Evolutionary conservation across 2,797 vertebrate species (phyloP).

Genomic region (Tamandua tetradactyla): DNA sequence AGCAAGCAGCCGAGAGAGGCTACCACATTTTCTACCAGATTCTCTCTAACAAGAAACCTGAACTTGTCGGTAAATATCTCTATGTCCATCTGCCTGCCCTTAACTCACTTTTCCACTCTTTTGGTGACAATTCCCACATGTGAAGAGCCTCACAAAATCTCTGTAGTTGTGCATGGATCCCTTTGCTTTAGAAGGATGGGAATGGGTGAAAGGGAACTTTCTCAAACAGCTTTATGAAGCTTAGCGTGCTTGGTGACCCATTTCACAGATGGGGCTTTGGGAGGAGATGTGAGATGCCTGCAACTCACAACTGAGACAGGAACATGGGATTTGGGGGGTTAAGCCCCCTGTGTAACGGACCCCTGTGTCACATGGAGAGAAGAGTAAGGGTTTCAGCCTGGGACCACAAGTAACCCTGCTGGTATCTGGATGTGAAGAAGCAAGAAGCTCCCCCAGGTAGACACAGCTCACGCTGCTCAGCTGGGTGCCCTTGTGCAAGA

Average conservation of each 20-base stretch:
- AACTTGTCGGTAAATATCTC: constrained; percentile 80
- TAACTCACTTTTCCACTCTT: neutral
- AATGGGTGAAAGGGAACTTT: neutral
- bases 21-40: constrained; percentile 88
- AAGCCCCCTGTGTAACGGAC: neutral
- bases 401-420: neutral
- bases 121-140: neutral
- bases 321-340: neutral
- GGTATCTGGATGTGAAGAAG: neutral
- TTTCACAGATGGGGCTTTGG: neutral
- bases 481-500: neutral
- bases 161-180: neutral
- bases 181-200: neutral
- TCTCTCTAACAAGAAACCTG: constrained; percentile 85
- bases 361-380: neutral
- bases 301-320: neutral
- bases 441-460: neutral
- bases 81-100: neutral
- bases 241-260: neutral
- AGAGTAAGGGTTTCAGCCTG: neutral
- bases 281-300: neutral
- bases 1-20: constrained; percentile 84
- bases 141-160: no score
- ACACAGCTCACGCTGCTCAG: neutral
- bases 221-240: neutral